These are phyloP conservation scores for Panagrolaimus sp. DNA, from an alignment of 1,140 invertebrate genomes.

Conservation along the genomic window DNA sequence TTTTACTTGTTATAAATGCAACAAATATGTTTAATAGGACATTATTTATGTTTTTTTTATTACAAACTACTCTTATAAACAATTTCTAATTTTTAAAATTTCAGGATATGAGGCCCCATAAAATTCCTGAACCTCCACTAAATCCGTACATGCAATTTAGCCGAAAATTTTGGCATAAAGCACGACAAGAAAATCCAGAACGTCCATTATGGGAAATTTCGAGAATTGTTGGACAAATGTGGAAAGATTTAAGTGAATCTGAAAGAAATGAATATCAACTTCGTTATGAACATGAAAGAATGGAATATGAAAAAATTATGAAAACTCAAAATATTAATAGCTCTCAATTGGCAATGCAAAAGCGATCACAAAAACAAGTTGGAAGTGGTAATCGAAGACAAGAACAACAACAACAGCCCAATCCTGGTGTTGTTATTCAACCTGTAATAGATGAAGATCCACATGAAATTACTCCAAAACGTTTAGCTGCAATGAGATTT, in stretches of 20 bases:
- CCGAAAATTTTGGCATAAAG: not conserved
- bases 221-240: not conserved
- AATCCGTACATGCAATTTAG: conserved; percentile 2
- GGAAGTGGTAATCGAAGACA: not conserved
- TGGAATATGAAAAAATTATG: not conserved
- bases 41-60: no score
- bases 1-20: no score
- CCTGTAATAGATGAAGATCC: conserved; percentile 9
- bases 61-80: no score
- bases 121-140: conserved; percentile 1
- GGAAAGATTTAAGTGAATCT: not conserved
- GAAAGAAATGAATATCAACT: conserved; percentile 5
- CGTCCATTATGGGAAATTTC: conserved; percentile 13
- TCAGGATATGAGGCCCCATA: not conserved
- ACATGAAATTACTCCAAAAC: not conserved
- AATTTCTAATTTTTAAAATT: no score
- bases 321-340: not conserved
- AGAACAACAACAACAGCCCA: not conserved
- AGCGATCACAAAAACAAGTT: not conserved
- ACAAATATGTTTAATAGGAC: no score
- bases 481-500: conserved; percentile 1
- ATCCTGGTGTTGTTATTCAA: not conserved
- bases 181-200: not conserved
- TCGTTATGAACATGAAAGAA: not conserved
- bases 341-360: not conserved